Evolutionary conservation across 2,888 invertebrate genomes (phyloP).

Genomic region (Orchesellides sinensis): DNA sequence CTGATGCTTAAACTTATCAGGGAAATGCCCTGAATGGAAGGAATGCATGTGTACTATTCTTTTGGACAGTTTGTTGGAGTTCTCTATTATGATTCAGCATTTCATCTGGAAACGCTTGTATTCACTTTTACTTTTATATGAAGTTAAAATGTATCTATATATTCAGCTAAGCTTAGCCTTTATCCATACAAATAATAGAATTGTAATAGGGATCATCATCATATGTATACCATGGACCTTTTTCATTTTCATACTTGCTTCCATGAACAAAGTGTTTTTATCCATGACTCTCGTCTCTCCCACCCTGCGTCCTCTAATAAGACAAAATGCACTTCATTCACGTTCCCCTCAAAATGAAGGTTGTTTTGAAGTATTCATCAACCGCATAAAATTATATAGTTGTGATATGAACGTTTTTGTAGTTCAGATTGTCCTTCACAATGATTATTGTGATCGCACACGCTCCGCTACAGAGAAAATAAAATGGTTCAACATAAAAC

Average conservation of each 20-base stretch:
- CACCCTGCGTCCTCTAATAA: not conserved
- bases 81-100: not conserved
- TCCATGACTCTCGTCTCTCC: too few relatives aligned
- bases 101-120: too few relatives aligned
- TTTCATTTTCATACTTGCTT: not conserved
- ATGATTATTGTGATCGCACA: constrained; percentile 38
- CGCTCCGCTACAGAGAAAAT: not conserved
- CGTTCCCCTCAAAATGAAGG: constrained; percentile 16
- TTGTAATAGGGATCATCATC: not conserved
- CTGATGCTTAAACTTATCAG: not conserved
- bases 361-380: constrained; percentile 46
- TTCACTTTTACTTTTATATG: too few relatives aligned
- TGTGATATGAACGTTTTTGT: too few relatives aligned
- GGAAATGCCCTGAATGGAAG: not conserved
- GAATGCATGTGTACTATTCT: not conserved
- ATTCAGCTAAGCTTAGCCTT: not conserved
- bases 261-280: not conserved
- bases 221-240: not conserved
- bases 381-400: constrained; percentile 59
- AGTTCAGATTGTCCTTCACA: too few relatives aligned
- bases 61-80: not conserved
- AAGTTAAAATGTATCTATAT: not conserved
- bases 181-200: not conserved
- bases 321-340: constrained; percentile 11
- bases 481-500: not conserved